Evolutionary conservation across 92 coral and sea anemone species (phyloP).

Genomic region (Anthopleura xanthogrammica): DNA sequence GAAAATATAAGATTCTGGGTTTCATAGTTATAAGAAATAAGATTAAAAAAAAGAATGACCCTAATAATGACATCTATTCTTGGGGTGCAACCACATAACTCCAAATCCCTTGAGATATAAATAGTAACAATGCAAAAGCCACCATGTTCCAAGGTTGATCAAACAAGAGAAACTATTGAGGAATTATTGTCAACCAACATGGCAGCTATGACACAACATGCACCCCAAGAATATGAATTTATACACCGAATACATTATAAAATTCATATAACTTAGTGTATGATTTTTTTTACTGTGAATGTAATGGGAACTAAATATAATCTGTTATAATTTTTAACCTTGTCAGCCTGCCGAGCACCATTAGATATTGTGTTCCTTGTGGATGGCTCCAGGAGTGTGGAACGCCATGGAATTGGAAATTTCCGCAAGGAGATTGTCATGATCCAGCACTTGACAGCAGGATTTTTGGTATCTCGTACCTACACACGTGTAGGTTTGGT

Average conservation of each 20-base stretch:
- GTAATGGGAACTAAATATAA: neutral
- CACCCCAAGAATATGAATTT: no score
- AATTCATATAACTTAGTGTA: neutral
- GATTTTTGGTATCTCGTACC: slow-evolving; percentile 71
- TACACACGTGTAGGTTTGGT: slow-evolving; percentile 64
- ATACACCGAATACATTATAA: neutral
- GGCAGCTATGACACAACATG: no score
- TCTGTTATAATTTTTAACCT: neutral
- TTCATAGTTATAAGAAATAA: no score
- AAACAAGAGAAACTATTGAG: no score
- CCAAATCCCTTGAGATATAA: no score
- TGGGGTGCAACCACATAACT: no score
- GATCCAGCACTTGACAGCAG: slow-evolving; percentile 63
- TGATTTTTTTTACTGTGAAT: neutral
- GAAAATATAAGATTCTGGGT: no score
- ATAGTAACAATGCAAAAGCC: no score
- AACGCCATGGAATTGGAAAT: slow-evolving; percentile 82
- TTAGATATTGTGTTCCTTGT: slow-evolving; percentile 80
- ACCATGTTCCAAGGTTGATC: no score
- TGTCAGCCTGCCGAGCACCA: slow-evolving; percentile 67
- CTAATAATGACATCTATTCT: no score
- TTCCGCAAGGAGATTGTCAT: slow-evolving; percentile 71
- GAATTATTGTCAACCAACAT: no score
- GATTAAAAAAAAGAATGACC: no score
- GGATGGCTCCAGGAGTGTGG: slow-evolving; percentile 86